A percentile compares a stretch with the other conserved stretches of the same genome.
These are phyloP conservation scores for Notiomystis cincta DNA, from an alignment of 2,113 vertebrate genomes.

Conservation along the genomic window DNA sequence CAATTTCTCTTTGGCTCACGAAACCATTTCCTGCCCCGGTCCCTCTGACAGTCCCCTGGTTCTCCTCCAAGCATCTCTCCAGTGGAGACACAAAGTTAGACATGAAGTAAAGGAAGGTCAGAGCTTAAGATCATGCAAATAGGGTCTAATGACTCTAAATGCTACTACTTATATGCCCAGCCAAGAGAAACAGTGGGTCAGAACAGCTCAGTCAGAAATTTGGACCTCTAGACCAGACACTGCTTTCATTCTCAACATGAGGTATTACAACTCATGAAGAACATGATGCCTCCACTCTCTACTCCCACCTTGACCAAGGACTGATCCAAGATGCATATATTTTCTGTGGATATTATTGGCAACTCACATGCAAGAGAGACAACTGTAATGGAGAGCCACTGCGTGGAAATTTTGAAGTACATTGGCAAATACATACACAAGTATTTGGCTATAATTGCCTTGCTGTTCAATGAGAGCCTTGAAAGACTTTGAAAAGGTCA, in stretches of 20 bases:
- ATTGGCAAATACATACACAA: not conserved
- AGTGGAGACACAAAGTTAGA: not conserved
- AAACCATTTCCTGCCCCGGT: not conserved
- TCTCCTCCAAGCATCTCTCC: not conserved
- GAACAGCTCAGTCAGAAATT: not conserved
- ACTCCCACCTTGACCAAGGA: not conserved
- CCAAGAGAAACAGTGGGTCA: not conserved
- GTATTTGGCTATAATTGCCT: not conserved
- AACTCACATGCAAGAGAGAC: not conserved
- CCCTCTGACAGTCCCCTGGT: not conserved
- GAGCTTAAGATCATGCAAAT: not conserved
- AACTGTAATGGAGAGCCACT: not conserved
- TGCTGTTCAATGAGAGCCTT: not conserved
- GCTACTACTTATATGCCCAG: not conserved
- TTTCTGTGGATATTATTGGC: not conserved
- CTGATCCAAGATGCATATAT: not conserved
- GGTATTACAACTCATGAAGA: not conserved
- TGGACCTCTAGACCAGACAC: not conserved
- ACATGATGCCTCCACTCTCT: not conserved
- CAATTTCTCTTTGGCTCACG: not conserved
- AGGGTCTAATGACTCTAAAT: not conserved
- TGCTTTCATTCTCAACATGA: not conserved
- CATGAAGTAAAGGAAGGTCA: not conserved
- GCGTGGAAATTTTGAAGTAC: accelerated
- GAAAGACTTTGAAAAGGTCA: not conserved